Conservation (phyloP, 1,140 invertebrate genomes). For the Anastrepha obliqua region DNA sequence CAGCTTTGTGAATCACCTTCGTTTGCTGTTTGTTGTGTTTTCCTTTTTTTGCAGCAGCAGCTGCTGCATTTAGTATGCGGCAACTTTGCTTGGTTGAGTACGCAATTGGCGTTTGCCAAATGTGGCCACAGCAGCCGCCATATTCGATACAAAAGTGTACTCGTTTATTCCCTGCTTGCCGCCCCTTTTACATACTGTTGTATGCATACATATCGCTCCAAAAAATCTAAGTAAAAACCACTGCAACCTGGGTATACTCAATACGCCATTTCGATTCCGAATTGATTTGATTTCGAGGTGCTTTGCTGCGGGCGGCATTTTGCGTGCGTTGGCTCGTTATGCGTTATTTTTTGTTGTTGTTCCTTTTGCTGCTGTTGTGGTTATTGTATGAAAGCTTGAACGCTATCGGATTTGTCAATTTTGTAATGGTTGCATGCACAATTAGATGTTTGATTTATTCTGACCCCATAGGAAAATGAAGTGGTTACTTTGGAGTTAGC, state of each 20-base stretch:
- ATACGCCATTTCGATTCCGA: not conserved
- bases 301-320: not conserved
- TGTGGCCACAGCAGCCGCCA: not conserved
- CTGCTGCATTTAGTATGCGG: conserved; percentile 19
- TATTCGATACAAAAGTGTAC: not conserved
- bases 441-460: too few relatives aligned
- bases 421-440: too few relatives aligned
- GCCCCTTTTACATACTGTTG: not conserved
- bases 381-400: not conserved
- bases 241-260: too few relatives aligned
- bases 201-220: not conserved
- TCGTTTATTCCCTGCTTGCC: not conserved
- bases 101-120: conserved; percentile 1
- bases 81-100: conserved; percentile 1
- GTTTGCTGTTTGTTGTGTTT: not conserved
- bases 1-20: conserved; percentile 32
- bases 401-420: too few relatives aligned
- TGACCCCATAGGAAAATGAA: too few relatives aligned
- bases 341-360: too few relatives aligned
- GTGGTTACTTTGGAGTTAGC: too few relatives aligned
- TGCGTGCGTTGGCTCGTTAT: too few relatives aligned
- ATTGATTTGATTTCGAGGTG: not conserved
- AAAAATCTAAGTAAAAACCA: not conserved
- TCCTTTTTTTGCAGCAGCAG: not conserved
- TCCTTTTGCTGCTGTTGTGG: not conserved